Conservation (phyloP, 2,888 invertebrate species). For the Cylloceria caligata region DNA sequence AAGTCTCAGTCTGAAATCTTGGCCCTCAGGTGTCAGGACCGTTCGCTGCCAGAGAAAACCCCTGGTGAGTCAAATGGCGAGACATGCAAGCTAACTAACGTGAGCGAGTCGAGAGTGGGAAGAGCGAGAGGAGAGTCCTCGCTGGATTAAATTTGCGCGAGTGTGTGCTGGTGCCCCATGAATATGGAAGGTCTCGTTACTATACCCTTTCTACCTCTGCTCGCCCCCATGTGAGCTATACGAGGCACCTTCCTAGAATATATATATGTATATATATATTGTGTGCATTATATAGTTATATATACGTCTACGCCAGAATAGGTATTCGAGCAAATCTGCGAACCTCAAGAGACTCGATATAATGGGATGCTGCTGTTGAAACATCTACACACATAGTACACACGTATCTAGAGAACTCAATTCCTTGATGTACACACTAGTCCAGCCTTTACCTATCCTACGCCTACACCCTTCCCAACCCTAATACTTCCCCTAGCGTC, state of each 20-base stretch:
- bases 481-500: constrained; percentile 60
- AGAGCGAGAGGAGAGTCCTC: constrained; percentile 65
- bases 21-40: constrained; percentile 61
- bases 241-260: constrained; percentile 41
- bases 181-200: constrained; percentile 83
- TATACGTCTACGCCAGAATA: constrained; percentile 19
- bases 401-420: constrained; percentile 22
- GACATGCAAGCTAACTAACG: constrained; percentile 50
- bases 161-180: constrained; percentile 80
- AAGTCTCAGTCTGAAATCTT: constrained; percentile 55
- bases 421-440: constrained; percentile 47
- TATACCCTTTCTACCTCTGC: constrained; percentile 75
- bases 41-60: constrained; percentile 29
- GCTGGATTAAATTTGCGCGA: constrained; percentile 82
- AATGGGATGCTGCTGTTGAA: constrained; percentile 55
- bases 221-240: constrained; percentile 15
- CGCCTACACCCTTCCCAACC: constrained; percentile 58
- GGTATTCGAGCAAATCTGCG: constrained; percentile 48
- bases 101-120: constrained; percentile 49
- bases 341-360: constrained; percentile 54
- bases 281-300: constrained; percentile 63
- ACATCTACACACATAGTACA: constrained; percentile 48
- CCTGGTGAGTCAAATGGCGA: constrained; percentile 57
- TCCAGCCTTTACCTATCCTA: constrained; percentile 48
- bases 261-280: constrained; percentile 58